These are phyloP conservation scores for Abscondita cerata DNA, from an alignment of 2,888 invertebrate genomes.

Conservation along the genomic window DNA sequence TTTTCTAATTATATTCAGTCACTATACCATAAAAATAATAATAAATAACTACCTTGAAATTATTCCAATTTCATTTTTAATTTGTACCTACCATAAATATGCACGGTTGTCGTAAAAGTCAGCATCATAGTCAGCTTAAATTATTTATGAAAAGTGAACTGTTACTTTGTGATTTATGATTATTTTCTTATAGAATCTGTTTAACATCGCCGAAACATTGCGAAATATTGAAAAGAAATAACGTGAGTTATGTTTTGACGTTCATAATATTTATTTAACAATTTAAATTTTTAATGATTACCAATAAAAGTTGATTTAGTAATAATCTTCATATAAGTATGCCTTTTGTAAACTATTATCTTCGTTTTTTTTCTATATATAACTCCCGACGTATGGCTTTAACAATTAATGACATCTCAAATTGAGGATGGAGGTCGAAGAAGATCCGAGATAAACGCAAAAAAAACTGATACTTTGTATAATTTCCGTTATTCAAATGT, in stretches of 20 bases:
- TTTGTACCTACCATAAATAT: constrained; percentile 39
- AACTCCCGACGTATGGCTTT: no score
- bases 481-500: constrained; percentile 36
- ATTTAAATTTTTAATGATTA: constrained; percentile 45
- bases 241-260: constrained; percentile 53
- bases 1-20: background rate
- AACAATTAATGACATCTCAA: no score
- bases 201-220: constrained; percentile 51
- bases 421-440: no score
- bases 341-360: background rate
- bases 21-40: constrained; percentile 22
- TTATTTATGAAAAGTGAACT: constrained; percentile 47
- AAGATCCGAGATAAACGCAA: no score
- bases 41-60: constrained; percentile 30
- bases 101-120: constrained; percentile 45
- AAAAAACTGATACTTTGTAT: constrained; percentile 32
- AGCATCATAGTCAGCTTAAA: constrained; percentile 28
- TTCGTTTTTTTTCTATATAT: no score
- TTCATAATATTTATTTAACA: constrained; percentile 53
- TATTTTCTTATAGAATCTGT: constrained; percentile 51
- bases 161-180: constrained; percentile 50
- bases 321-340: background rate
- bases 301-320: background rate
- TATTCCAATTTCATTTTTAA: constrained; percentile 35
- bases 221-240: constrained; percentile 53